A percentile compares a stretch with the other conserved stretches of the same genome.
These are phyloP conservation scores for Clytia hemisphaerica DNA, from an alignment of 30 jellyfish, hydroid and myxozoan genomes.

Conservation along the genomic window DNA sequence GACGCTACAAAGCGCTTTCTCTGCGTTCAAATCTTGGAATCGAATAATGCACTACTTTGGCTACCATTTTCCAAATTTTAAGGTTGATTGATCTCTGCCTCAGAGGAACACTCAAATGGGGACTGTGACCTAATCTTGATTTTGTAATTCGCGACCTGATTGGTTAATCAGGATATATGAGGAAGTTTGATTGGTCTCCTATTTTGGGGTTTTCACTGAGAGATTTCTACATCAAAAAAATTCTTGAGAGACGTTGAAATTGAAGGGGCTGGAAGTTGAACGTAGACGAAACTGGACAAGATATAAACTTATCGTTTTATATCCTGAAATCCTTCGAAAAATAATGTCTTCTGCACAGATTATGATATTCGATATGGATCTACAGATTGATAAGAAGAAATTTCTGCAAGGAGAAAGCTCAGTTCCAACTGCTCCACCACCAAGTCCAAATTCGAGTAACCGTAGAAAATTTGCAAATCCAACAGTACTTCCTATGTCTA, in stretches of 20 bases:
- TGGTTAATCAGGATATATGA: too few relatives aligned
- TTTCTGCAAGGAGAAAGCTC: constrained; percentile 10
- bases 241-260: not conserved
- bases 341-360: not conserved
- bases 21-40: too few relatives aligned
- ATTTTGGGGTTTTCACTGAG: not conserved
- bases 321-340: too few relatives aligned
- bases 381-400: not conserved
- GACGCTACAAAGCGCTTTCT: too few relatives aligned
- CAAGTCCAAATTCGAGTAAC: constrained; percentile 21
- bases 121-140: too few relatives aligned
- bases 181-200: not conserved
- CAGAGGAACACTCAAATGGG: too few relatives aligned
- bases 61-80: too few relatives aligned
- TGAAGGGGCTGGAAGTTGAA: not conserved
- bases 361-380: constrained; percentile 22
- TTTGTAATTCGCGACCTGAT: too few relatives aligned
- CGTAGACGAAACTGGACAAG: too few relatives aligned
- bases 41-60: too few relatives aligned
- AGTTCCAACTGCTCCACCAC: constrained; percentile 39
- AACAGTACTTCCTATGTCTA: constrained; percentile 10
- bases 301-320: too few relatives aligned
- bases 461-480: constrained; percentile 10
- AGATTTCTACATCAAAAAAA: constrained; percentile 12
- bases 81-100: too few relatives aligned